phyloP scores from a whole-genome alignment of 2,797 vertebrate genomes.

The Hafferia zeledoni region DNA sequence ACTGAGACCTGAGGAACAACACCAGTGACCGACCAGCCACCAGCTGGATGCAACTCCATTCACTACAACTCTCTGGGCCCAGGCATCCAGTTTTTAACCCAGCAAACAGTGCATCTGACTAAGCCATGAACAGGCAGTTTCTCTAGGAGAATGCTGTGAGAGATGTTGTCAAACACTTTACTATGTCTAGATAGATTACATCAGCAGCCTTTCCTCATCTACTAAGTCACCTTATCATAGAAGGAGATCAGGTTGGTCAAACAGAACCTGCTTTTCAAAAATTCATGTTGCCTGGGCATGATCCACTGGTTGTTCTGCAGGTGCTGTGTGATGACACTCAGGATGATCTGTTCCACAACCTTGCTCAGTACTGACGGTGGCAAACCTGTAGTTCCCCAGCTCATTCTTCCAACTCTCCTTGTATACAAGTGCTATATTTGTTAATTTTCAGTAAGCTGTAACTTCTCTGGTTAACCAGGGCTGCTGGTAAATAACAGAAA shows the following conservation, averaged over 20 bases:
- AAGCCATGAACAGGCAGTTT: background rate
- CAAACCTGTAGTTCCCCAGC: background rate
- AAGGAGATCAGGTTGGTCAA: background rate
- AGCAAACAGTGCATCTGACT: background rate
- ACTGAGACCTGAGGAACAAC: background rate
- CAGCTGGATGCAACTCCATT: background rate
- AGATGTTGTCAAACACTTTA: background rate
- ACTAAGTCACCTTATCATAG: background rate
- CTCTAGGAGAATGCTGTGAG: background rate
- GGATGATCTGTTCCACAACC: background rate
- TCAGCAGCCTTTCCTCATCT: background rate
- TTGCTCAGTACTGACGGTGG: background rate
- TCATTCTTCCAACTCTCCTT: background rate
- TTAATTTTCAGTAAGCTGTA: background rate
- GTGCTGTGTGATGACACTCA: background rate
- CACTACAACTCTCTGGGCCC: background rate
- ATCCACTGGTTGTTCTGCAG: background rate
- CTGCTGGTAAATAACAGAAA: background rate
- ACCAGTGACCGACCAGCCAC: no score
- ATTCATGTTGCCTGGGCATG: background rate
- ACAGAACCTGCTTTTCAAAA: background rate
- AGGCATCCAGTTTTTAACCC: background rate
- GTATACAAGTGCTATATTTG: background rate
- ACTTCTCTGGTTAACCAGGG: background rate
- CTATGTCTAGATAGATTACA: background rate